Conservation (phyloP, 2,888 invertebrate species). For the Leptarthrus brevirostris region DNA sequence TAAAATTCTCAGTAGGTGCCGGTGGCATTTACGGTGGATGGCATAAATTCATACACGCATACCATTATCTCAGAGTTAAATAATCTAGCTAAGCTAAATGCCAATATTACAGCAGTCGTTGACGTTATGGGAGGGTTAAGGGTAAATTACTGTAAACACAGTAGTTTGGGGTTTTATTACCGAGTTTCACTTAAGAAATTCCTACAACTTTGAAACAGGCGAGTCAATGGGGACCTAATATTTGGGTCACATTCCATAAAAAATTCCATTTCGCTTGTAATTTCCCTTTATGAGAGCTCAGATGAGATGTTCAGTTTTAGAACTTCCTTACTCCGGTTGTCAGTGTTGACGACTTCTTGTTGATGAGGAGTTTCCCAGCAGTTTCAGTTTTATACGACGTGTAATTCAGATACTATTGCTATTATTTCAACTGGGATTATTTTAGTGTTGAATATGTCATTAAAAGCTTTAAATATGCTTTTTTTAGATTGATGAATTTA, state of each 20-base stretch:
- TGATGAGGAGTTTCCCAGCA: too few species aligned
- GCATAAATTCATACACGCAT: conserved; percentile 31
- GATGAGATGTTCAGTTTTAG: conserved; percentile 28
- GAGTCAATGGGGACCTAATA: too few species aligned
- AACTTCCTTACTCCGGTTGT: background rate
- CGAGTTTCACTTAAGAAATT: conserved; percentile 22
- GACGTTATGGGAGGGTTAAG: background rate
- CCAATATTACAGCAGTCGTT: too few species aligned
- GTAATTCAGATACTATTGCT: too few species aligned
- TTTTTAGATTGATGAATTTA: too few species aligned
- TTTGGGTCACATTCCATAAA: conserved; percentile 51
- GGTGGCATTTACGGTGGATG: conserved; percentile 11
- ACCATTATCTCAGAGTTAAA: conserved; percentile 30
- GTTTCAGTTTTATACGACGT: too few species aligned
- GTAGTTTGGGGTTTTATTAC: conserved; percentile 32
- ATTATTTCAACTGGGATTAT: too few species aligned
- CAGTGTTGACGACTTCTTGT: background rate
- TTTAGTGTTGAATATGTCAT: too few species aligned
- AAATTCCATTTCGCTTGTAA: conserved; percentile 52
- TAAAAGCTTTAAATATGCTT: too few species aligned
- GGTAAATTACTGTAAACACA: conserved; percentile 8
- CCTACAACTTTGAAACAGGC: too few species aligned
- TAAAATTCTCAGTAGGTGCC: background rate
- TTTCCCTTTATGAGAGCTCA: conserved; percentile 50
- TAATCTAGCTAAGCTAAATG: conserved; percentile 20